Evolutionary conservation across 2,113 vertebrate species (phyloP).

Genomic region (Toxotes jaculatrix): DNA sequence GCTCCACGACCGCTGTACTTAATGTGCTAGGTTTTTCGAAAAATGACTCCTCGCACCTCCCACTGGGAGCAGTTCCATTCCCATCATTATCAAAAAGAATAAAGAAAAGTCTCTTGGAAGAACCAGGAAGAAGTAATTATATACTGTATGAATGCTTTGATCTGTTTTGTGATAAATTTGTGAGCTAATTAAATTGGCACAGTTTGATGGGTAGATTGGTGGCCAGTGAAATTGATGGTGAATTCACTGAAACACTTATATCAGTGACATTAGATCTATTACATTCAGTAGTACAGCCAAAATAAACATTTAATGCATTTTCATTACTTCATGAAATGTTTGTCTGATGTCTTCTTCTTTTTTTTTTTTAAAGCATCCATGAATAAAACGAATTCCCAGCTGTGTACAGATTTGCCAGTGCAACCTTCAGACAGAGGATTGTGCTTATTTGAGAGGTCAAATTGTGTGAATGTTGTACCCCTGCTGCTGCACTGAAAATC

Average conservation of each 20-base stretch:
- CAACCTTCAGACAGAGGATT: constrained; percentile 47
- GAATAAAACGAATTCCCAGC: constrained; percentile 23
- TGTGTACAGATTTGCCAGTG: constrained; percentile 5
- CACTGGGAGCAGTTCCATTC: neutral
- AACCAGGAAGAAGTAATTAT: neutral
- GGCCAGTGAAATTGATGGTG: neutral
- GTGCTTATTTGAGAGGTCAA: constrained; percentile 46
- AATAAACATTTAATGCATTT: constrained; percentile 17
- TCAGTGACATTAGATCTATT: neutral
- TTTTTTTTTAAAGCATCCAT: neutral
- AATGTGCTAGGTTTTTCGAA: too few relatives aligned
- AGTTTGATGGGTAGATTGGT: neutral
- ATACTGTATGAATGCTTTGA: neutral
- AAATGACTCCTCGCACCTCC: neutral
- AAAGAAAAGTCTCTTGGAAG: neutral
- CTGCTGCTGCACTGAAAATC: constrained; percentile 24
- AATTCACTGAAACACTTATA: neutral
- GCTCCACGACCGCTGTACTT: too few relatives aligned
- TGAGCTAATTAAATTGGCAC: neutral
- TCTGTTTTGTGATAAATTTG: neutral
- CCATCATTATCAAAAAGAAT: neutral
- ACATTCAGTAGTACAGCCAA: neutral
- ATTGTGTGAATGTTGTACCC: constrained; percentile 30
- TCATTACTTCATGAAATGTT: neutral
- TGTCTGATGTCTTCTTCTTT: neutral